Base-by-base conservation (phyloP, 2,888 invertebrate genomes). In the Theodoxus fluviatilis region DNA sequence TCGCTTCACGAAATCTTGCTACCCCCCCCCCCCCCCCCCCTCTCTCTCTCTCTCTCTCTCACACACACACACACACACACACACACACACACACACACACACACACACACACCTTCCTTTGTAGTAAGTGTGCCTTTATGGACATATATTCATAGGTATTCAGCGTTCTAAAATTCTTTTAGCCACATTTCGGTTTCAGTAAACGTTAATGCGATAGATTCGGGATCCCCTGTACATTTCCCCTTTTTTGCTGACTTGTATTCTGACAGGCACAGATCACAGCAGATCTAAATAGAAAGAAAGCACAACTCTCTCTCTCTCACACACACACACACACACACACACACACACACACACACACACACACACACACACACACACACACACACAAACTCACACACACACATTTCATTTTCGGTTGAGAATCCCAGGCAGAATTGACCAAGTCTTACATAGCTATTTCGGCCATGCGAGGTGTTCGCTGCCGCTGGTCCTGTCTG, bases 291-390 rank as follows among this genome's bases (percentile, higher is more conserved):
- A 52, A 6, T 52, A 52, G 52, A 25, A 18, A 18, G 6, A 7
- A 52, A 52, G 0, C 7, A 22, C 22, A 18, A 18, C 9, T 22
- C 7, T 25, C 52, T 52, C 7, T 57, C 57, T 57, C 57, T 57
- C 57, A 31, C 57, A 31, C 28, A 3, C 33, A 15, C 35, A 61
- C 61, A 61, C 18, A 12, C 61, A 61, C 61, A 31, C 35, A 64
- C 38, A 64, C 64, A 38, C 12, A 37, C 64, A 64, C 28, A n/a
- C 64, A 38, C 38, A 38, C 64, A 64, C 37, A 12, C 37, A 64
- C 22, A 64, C 64, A 64, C 38, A n/a, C 38, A 38, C 12, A 64
- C 64, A 38, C 38, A 38, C 64, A 38, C 38, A 64, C 4, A 38
- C 64, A 64, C 64, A 9, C 38, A 18, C 38, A 9, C 37, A 15